These are phyloP conservation scores for Rhopalosiphum padi DNA, from an alignment of 1,140 invertebrate species.

Conservation along the genomic window DNA sequence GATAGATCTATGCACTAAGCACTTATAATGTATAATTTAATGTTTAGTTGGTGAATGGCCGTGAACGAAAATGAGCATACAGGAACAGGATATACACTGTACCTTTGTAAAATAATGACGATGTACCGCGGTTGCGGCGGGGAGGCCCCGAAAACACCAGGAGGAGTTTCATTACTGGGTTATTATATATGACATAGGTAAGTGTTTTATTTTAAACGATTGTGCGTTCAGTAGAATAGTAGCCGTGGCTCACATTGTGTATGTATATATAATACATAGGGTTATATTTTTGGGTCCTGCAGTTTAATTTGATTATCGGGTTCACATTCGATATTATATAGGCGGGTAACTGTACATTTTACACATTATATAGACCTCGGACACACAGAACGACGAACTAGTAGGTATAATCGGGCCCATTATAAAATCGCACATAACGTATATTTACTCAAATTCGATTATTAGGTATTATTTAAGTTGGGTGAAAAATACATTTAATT, in stretches of 20 bases:
- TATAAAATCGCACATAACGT: constrained; percentile 30
- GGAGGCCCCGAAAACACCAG: constrained; percentile 4
- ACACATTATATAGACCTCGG: not conserved
- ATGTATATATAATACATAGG: not conserved
- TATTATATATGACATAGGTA: not conserved
- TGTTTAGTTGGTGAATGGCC: not conserved
- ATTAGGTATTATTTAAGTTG: not conserved
- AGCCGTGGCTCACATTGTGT: not conserved
- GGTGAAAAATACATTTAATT: not conserved
- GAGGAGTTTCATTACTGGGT: constrained; percentile 34
- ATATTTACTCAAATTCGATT: constrained; percentile 40
- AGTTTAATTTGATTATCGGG: constrained; percentile 49
- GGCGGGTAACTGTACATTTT: constrained; percentile 48
- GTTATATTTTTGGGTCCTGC: not conserved
- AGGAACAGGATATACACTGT: not conserved
- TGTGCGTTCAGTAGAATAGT: not conserved
- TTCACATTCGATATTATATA: not conserved
- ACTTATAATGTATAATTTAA: not conserved
- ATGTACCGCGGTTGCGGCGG: not conserved
- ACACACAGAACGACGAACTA: not conserved
- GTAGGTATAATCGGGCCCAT: not conserved
- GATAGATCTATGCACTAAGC: not conserved
- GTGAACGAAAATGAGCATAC: not conserved
- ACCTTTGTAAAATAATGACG: not conserved
- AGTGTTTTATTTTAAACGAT: not conserved